phyloP scores from a whole-genome alignment of 2,888 invertebrate genomes.

The Hirtodrosophila cameraria region DNA sequence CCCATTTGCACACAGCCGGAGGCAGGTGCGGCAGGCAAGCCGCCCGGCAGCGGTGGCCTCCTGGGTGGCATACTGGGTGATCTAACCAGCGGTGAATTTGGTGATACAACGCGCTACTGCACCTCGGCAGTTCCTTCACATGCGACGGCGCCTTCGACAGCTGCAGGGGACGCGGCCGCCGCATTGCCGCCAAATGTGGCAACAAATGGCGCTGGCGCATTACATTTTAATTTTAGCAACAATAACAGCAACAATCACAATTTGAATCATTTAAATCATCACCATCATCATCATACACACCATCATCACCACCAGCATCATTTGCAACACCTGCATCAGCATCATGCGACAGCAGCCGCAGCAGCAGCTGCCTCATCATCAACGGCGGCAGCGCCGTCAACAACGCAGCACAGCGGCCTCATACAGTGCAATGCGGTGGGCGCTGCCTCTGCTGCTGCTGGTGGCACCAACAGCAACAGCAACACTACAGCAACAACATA shows the following conservation, averaged over 20 bases:
- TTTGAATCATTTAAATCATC: slow-evolving; percentile 63
- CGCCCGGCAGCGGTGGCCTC: slow-evolving; percentile 79
- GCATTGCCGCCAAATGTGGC: slow-evolving; percentile 10
- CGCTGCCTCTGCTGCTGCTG: slow-evolving; percentile 18
- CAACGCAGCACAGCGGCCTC: slow-evolving; percentile 79
- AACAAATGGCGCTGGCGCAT: slow-evolving; percentile 77
- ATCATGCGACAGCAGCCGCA: slow-evolving; percentile 31
- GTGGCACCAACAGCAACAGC: slow-evolving; percentile 51
- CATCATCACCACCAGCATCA: slow-evolving; percentile 63
- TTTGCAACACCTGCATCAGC: slow-evolving; percentile 50
- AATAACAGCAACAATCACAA: slow-evolving; percentile 78
- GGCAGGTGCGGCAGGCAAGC: slow-evolving; percentile 80
- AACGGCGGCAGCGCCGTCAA: slow-evolving; percentile 26
- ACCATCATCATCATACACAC: slow-evolving; percentile 67
- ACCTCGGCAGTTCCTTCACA: slow-evolving; percentile 78
- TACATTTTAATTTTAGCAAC: slow-evolving; percentile 82
- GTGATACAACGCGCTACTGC: slow-evolving; percentile 82
- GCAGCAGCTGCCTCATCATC: slow-evolving; percentile 54
- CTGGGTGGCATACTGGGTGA: slow-evolving; percentile 82
- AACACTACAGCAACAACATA: slow-evolving; percentile 82
- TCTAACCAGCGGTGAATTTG: slow-evolving; percentile 83
- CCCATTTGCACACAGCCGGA: slow-evolving; percentile 84
- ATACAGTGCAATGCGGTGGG: slow-evolving; percentile 83
- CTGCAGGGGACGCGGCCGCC: slow-evolving; percentile 29
- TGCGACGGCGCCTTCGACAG: slow-evolving; percentile 24